These are phyloP conservation scores for Saguinus imperator DNA, from an alignment of 2,113 vertebrate species.

Conservation along the genomic window DNA sequence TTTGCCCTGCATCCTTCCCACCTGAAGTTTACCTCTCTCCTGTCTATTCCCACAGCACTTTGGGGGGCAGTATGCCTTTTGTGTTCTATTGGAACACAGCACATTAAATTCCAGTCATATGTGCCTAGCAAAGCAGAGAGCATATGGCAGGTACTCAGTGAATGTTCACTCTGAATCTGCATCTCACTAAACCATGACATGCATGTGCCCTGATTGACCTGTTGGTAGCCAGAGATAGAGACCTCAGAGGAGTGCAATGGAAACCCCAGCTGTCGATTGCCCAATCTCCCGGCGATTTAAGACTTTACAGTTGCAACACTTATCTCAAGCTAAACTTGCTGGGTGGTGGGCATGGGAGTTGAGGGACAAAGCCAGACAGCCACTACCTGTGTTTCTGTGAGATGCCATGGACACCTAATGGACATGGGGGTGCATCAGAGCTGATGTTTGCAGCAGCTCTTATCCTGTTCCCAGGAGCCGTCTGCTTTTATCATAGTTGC, in stretches of 20 bases:
- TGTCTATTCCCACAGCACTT: neutral
- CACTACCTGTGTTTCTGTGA: fast-evolving
- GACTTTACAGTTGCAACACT: neutral
- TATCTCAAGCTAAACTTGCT: neutral
- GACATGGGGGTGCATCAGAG: neutral
- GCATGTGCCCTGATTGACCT: neutral
- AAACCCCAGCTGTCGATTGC: neutral
- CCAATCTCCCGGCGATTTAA: neutral
- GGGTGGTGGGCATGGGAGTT: neutral
- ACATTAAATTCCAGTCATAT: neutral
- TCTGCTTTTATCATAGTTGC: neutral
- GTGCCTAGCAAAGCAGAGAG: too few relatives aligned
- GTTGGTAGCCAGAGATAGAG: neutral
- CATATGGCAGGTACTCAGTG: fast-evolving
- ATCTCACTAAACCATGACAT: fast-evolving
- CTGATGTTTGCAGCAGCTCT: neutral
- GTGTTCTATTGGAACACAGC: neutral
- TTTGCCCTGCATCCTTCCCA: neutral
- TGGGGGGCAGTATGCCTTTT: neutral
- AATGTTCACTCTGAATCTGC: neutral
- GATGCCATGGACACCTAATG: neutral
- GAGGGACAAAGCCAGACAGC: fast-evolving
- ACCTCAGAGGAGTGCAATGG: fast-evolving
- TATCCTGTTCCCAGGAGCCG: neutral
- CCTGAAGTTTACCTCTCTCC: neutral